Conservation (phyloP, 2,113 vertebrate genomes). For the Pandion haliaetus region DNA sequence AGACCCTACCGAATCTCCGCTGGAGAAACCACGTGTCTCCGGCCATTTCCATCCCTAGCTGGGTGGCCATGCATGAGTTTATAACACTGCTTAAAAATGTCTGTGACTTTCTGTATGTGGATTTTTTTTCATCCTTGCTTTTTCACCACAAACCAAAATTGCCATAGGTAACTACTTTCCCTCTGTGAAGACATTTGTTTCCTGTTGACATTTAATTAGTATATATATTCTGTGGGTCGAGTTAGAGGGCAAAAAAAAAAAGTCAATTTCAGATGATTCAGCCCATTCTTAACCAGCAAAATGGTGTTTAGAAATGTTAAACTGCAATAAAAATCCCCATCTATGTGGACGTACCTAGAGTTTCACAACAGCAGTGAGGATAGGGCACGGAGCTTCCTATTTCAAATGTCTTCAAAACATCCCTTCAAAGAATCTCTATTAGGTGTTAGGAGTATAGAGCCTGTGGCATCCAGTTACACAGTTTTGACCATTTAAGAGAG, state of each 20-base stretch:
- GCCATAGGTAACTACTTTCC: not conserved
- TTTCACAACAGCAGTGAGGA: conserved; percentile 49
- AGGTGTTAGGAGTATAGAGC: conserved; percentile 43
- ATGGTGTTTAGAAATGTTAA: conserved; percentile 10
- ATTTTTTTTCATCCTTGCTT: not conserved
- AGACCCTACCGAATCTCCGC: rapidly evolving
- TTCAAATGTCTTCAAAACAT: conserved; percentile 60
- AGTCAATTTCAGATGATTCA: not conserved
- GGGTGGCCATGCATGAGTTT: not conserved
- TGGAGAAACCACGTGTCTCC: not conserved
- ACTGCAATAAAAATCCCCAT: conserved; percentile 40
- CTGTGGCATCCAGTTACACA: conserved; percentile 57
- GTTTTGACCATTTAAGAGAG: conserved; percentile 25
- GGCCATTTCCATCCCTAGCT: not conserved
- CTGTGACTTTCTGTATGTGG: not conserved
- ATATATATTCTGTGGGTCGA: not conserved
- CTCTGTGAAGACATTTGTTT: conserved; percentile 22
- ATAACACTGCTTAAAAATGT: not conserved
- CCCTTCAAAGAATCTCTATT: conserved; percentile 51
- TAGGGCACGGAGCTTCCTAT: conserved; percentile 25
- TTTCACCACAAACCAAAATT: conserved; percentile 19
- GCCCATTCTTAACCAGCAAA: not conserved
- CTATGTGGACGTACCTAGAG: not conserved
- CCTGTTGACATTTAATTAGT: conserved; percentile 7
- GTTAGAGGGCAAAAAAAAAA: not conserved